Evolutionary conservation across 2,797 vertebrate genomes (phyloP).

Genomic region (Hemitrygon akajei): DNA sequence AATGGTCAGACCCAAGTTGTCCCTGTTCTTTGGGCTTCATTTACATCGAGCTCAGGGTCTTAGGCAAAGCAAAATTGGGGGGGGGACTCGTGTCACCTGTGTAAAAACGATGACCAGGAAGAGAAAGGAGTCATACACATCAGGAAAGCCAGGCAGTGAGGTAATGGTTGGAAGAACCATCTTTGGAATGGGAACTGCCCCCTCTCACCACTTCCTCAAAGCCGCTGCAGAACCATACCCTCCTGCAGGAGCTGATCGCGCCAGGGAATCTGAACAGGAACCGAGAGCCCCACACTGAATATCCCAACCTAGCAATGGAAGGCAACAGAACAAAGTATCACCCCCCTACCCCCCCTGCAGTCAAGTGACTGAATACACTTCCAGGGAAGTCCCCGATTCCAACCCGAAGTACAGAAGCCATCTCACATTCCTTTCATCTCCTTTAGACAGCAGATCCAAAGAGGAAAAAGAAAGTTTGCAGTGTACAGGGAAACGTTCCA

Average conservation of each 20-base stretch:
- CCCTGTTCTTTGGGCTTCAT: not conserved
- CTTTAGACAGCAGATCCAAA: too few species aligned
- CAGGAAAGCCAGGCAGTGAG: not conserved
- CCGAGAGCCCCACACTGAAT: not conserved
- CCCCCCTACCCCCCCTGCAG: not conserved
- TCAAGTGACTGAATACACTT: not conserved
- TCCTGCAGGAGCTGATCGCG: not conserved
- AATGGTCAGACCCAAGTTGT: not conserved
- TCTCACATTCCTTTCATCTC: not conserved
- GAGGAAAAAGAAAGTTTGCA: not conserved
- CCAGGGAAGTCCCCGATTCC: not conserved
- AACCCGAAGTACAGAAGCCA: not conserved
- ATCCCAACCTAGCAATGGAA: not conserved
- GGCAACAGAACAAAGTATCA: not conserved
- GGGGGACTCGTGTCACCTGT: not conserved
- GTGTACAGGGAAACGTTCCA: not conserved
- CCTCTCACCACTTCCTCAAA: not conserved
- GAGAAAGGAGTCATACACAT: not conserved
- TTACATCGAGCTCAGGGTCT: not conserved
- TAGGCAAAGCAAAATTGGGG: not conserved
- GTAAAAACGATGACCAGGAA: not conserved
- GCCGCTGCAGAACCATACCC: too few species aligned
- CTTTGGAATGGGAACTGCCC: not conserved
- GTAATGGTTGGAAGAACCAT: not conserved
- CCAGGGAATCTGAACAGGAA: not conserved